Base-by-base conservation (phyloP, 1,140 invertebrate genomes). In the Trichonephila clavata region DNA sequence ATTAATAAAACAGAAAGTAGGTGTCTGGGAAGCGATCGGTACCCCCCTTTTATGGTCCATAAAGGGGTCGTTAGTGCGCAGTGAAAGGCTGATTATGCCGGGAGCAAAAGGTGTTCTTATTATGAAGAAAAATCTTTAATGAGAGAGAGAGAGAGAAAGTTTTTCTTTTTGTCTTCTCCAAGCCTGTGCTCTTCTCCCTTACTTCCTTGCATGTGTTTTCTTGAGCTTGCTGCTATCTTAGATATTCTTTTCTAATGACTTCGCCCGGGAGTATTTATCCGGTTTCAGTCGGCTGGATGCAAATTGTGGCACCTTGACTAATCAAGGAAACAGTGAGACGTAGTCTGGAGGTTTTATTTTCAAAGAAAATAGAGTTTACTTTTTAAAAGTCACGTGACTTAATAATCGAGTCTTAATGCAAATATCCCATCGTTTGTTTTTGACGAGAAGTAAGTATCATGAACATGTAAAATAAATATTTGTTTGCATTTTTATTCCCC, bases 81-180 rank as follows among this genome's bases (percentile, higher is more conserved):
- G 68, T 90, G 88, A 90, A 80, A 68, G 50, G 32, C 88, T 83
- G 71, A 90, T 90, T 80, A 77, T 77, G 43, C 88, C 68, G n/a
- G 50, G 50, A 60, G 88, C 88, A 80, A 90, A 90, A 80, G 71
- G 68, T 90, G 65, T 21, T 80, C 88, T 80, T 88, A 77, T 77
- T 90, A 77, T 77, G 24, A 50, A 90, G 50, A 68, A 90, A 90
- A 90, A 80, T 80, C 88, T 90, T 90, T 90, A 90, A 90, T 90
- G 88, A 90, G 32, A 39, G 32, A 32, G 32, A 39, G 32, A 32
- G 32, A 39, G 32, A 39, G 88, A 80, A 59, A 61, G 18, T 2
- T 13, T 57, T 59, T 84, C 50, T 57, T 86, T 86, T 61, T 61
- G 16, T 68, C 27, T 14, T 59, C 68, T 60, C 77, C 63, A 13